Conservation (phyloP, 2,888 invertebrate genomes). For the Plagiodera versicolora region DNA sequence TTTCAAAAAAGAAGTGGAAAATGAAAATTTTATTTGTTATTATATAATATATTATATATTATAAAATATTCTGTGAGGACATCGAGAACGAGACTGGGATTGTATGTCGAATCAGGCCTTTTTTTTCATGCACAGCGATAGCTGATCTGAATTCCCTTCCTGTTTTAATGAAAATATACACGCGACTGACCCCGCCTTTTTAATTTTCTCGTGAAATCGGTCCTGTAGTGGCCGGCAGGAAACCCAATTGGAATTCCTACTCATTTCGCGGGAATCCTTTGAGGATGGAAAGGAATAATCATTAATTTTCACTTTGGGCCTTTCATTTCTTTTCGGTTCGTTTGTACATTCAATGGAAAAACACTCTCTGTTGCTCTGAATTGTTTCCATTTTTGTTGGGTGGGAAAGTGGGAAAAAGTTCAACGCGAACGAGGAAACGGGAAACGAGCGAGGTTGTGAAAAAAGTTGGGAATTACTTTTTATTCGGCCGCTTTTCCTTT, state of each 20-base stretch:
- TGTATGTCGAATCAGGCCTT: no score
- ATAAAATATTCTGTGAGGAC: no score
- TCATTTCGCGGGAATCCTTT: slow-evolving; percentile 3
- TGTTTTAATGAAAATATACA: no score
- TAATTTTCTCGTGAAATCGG: background rate
- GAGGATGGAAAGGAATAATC: slow-evolving; percentile 28
- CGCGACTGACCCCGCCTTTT: background rate
- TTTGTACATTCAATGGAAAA: slow-evolving; percentile 12
- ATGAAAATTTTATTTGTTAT: no score
- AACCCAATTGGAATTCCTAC: slow-evolving; percentile 10
- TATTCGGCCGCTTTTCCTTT: slow-evolving; percentile 29
- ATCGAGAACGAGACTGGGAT: no score
- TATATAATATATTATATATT: no score
- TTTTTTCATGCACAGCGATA: no score
- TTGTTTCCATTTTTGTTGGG: slow-evolving; percentile 19
- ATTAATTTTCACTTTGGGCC: slow-evolving; percentile 33
- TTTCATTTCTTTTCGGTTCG: slow-evolving; percentile 26
- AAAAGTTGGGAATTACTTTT: slow-evolving; percentile 44
- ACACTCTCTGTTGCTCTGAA: slow-evolving; percentile 13
- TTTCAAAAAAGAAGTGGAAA: no score
- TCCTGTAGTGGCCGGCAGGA: background rate
- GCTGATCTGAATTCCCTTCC: no score
- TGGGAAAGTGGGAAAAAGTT: slow-evolving; percentile 17
- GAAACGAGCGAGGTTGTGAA: slow-evolving; percentile 23
- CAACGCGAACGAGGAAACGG: slow-evolving; percentile 15